phyloP scores from a whole-genome alignment of 2,888 invertebrate genomes.

The Ornithoptera alexandrae region DNA sequence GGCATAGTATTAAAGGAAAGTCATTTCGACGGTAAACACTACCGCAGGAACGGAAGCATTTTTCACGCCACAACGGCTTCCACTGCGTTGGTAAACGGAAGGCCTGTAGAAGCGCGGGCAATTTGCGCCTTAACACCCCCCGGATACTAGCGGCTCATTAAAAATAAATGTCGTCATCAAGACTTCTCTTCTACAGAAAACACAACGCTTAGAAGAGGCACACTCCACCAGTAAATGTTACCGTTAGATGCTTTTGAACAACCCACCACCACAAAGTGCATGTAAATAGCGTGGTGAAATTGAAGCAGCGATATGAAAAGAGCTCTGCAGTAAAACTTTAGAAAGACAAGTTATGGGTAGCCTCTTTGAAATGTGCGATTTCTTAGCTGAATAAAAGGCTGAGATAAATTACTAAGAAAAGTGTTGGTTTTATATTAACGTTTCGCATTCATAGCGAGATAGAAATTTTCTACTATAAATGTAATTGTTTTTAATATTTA shows the following conservation, averaged over 20 bases:
- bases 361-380: constrained; percentile 54
- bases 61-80: constrained; percentile 63
- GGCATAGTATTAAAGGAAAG: constrained; percentile 61
- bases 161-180: constrained; percentile 79
- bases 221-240: constrained; percentile 67
- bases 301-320: constrained; percentile 73
- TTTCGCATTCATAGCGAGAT: constrained; percentile 15
- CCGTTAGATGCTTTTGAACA: constrained; percentile 65
- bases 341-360: constrained; percentile 63
- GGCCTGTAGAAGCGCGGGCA: constrained; percentile 66
- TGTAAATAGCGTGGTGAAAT: constrained; percentile 76
- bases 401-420: constrained; percentile 19
- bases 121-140: constrained; percentile 69
- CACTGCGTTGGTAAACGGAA: constrained; percentile 64
- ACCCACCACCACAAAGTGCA: constrained; percentile 73
- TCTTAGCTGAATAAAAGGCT: constrained; percentile 41
- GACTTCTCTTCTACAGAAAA: constrained; percentile 72
- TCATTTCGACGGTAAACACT: constrained; percentile 74
- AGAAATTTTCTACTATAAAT: not conserved
- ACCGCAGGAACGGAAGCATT: constrained; percentile 68
- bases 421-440: constrained; percentile 16
- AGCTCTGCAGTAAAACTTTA: constrained; percentile 55
- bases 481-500: not conserved
- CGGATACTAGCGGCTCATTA: constrained; percentile 77
- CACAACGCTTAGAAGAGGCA: constrained; percentile 70